Conservation (phyloP, 2,888 invertebrate species). For the Apeira syringaria region DNA sequence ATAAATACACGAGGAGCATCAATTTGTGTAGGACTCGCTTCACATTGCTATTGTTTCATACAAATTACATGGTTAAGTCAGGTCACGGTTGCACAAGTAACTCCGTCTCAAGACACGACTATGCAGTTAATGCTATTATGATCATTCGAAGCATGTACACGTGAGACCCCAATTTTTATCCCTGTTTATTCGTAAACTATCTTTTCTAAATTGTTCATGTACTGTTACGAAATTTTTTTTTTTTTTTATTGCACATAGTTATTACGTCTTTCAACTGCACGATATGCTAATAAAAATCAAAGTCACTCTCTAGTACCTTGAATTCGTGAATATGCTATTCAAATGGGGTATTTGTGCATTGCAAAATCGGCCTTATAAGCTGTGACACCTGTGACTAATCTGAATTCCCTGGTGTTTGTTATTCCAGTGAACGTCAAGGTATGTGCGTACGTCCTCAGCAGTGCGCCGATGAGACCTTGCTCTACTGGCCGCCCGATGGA, state of each 20-base stretch:
- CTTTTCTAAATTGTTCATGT: conserved; percentile 7
- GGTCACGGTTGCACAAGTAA: conserved; percentile 28
- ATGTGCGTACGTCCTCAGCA: conserved; percentile 86
- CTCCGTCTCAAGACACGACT: conserved; percentile 10
- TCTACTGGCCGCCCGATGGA: conserved; percentile 91
- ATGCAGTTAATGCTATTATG: conserved; percentile 24
- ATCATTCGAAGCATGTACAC: too few relatives aligned
- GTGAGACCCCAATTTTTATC: conserved; percentile 18
- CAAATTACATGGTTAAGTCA: conserved; percentile 16
- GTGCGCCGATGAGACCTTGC: conserved; percentile 85
- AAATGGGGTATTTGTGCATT: conserved; percentile 6
- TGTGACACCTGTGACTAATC: conserved; percentile 17
- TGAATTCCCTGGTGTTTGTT: conserved; percentile 25
- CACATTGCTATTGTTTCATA: conserved; percentile 25
- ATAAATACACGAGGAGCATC: conserved; percentile 10
- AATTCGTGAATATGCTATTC: neutral
- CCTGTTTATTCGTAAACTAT: conserved; percentile 18
- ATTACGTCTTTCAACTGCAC: neutral
- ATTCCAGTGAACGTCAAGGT: conserved; percentile 87
- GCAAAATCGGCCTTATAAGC: conserved; percentile 7
- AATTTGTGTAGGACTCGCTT: conserved; percentile 25
- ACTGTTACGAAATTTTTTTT: conserved; percentile 7
- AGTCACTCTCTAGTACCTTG: neutral
- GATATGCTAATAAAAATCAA: conserved; percentile 1
- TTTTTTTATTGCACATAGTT: conserved; percentile 7